Evolutionary conservation across 2,888 invertebrate species (phyloP).

Genomic region (Thyatira batis): DNA sequence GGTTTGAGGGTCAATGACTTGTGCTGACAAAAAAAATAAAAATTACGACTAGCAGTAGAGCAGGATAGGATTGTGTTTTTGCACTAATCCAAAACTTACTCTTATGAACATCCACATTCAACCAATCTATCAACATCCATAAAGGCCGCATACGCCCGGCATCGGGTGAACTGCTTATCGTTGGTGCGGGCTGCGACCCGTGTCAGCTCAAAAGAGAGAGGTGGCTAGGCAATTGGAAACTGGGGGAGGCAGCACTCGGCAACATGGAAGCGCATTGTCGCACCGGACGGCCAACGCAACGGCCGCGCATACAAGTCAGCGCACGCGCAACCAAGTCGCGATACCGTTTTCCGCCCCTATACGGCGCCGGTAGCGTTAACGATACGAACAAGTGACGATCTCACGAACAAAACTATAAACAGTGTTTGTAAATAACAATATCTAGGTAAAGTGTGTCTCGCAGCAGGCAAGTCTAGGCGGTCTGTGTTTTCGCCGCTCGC

Average conservation of each 20-base stretch:
- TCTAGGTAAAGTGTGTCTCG: slow-evolving; percentile 43
- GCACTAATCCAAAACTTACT: too few species aligned
- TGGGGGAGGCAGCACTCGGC: slow-evolving; percentile 63
- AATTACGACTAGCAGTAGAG: too few species aligned
- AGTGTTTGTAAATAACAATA: slow-evolving; percentile 38
- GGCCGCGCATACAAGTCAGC: slow-evolving; percentile 67
- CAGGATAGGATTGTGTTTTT: too few species aligned
- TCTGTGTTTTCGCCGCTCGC: slow-evolving; percentile 31
- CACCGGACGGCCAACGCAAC: slow-evolving; percentile 69
- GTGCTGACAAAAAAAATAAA: too few species aligned
- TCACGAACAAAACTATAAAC: slow-evolving; percentile 28
- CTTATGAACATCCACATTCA: slow-evolving; percentile 6
- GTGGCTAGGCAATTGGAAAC: slow-evolving; percentile 67
- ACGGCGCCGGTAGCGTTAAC: slow-evolving; percentile 26
- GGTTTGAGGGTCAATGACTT: too few species aligned
- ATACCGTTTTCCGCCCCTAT: slow-evolving; percentile 11
- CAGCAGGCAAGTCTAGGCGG: slow-evolving; percentile 22
- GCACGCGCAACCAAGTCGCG: slow-evolving; percentile 50
- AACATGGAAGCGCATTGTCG: slow-evolving; percentile 74
- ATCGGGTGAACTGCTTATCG: slow-evolving; percentile 45
- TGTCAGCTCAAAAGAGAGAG: slow-evolving; percentile 78
- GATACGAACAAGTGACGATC: slow-evolving; percentile 29
- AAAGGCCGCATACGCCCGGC: slow-evolving; percentile 27
- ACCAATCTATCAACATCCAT: slow-evolving; percentile 28
- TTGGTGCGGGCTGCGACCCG: slow-evolving; percentile 43